Base-by-base conservation (phyloP, 1,140 invertebrate species). In the Drosophila santomea region DNA sequence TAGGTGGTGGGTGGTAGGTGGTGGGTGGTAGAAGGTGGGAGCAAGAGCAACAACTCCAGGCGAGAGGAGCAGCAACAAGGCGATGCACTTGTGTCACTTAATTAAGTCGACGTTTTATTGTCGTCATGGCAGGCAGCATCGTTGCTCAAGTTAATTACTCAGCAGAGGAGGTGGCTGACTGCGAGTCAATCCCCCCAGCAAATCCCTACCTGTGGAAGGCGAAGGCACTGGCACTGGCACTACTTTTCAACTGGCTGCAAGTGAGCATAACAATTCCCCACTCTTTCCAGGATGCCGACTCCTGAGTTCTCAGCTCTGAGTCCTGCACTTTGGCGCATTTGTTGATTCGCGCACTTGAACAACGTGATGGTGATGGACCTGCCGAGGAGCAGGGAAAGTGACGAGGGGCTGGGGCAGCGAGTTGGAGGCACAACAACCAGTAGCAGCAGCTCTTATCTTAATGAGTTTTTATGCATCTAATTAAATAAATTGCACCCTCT, bases 401-500 rank as follows among this genome's bases (percentile, higher is more conserved):
- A 3, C 3, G 23, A 23, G 20, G 20, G 8, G 8, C 2, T 1
- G 28, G 7, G 28, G 28, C 28, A 32, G 28, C 6, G 32, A 32
- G 32, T 0, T 45, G 43, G 25, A 32, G 63, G 52, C 59, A 58
- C 57, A 67, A 32, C 43, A 57, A 48, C 58, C 48, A 60, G 43
- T 59, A 66, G 39, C 64, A 75, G 62, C 71, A 73, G 85, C 86
- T 90, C 85, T 90, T 90, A 90, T 90, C 85, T 90, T 90, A 90
- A 90, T 90, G 85, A 90, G 85, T 81, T 90, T 79, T 90, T 90
- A 90, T 90, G 85, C 85, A 90, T 90, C 85, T 90, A 90, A 90
- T 90, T 90, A 90, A 90, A 90, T 90, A 90, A 90, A 90, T 90
- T 90, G 81, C 85, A 85, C 86, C 58, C 85, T 78, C 80, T 77